Base-by-base conservation (phyloP, 2,113 vertebrate genomes). In the Lontra canadensis region DNA sequence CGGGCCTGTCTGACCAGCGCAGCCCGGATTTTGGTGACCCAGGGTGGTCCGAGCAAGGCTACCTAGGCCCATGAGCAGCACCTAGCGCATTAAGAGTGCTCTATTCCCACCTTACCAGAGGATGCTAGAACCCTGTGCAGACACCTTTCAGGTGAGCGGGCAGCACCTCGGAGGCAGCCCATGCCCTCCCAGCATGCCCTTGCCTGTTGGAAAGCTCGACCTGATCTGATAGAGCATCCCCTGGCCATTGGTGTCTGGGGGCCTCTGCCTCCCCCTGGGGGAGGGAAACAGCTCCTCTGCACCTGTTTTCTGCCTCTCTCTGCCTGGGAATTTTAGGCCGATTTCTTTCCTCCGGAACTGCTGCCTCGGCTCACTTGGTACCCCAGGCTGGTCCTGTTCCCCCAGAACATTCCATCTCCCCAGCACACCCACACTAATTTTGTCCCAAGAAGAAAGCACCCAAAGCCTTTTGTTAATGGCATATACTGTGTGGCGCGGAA, bases 221-320 rank as follows among this genome's bases (percentile, higher is more conserved):
- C 31, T 9, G 17, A 49, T 21, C 11, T 0, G 25, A 29, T 6
- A 7, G 0, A 1, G 18, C 20, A 23, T 20, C 21, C 20, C 21
- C 18, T 18, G 52, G 31, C 39, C 25, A 25, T 59, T 55, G 52
- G 5, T 6, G 17, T 55, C 42, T 8, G 42, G 36, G 69, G 69
- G 11, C 25, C 61, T 59, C 55, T 26, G 42, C 55, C 18, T 7
- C 25, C 29, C 7, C 25, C 25, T 39, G 20, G 55, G 55, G 55
- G 55, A 4, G 76, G 26, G 4, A 29, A 67, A 29, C 2, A 0
- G 3, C 49, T 7, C 29, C 63, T 47, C 39, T 0, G n/a, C 29
- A 12, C 74, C 65, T 18, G 17, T 55, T 44, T 88, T 65, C 63
- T 69, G 2, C 6, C 31, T 25, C 61, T 9, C n/a, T 49, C 5